Evolutionary conservation across 2,113 vertebrate genomes (phyloP), one percentile per base, ranked within the genome.

Genomic region (Brachyhypopomus gauderio): DNA sequence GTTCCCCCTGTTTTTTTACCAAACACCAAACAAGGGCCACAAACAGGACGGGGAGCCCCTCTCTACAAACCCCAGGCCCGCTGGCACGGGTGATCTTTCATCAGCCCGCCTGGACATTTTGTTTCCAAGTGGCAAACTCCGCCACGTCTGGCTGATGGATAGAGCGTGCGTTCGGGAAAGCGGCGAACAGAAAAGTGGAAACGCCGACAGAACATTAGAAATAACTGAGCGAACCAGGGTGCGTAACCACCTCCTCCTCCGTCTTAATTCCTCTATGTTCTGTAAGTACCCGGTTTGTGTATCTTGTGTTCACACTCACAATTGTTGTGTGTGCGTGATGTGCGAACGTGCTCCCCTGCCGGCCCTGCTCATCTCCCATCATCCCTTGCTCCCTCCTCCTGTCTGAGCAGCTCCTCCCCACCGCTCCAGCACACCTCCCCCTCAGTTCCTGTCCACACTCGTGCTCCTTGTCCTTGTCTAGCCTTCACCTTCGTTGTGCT

Each of bases 201-300:
- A 78, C 52, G 56, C 69, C 79, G 72, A 79, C 74, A 80, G 67
- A 72, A 85, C 76, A 80, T 84, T 81, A 82, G 71, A 84, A 83
- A 86, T 83, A 83, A 82, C 83, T 70, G 67, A 77, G 77, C 72
- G 79, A 85, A 80, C 83, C 30, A 38, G 36, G 77, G 85, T 85
- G 82, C 79, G 75, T 84, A 84, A 80, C 73, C 60, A 84, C 67
- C 38, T 82, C 69, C 73, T 77, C 74, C n/a, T n/a, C n/a, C n/a
- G n/a, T n/a, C n/a, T n/a, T n/a, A 70, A 27, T 70, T 45, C 22
- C 5, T 62, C 2, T 34, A 62, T 34, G 63, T 70, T 0, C 20
- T 22, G 30, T 34, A 9, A 41, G 17, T 77, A 17, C 67, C 36
- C 52, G 14, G 66, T 75, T 20, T 36, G 76, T 12, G 1, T 23